phyloP scores from a whole-genome alignment of 2,888 invertebrate species.

The Spatulosminthurus flaviceps region DNA sequence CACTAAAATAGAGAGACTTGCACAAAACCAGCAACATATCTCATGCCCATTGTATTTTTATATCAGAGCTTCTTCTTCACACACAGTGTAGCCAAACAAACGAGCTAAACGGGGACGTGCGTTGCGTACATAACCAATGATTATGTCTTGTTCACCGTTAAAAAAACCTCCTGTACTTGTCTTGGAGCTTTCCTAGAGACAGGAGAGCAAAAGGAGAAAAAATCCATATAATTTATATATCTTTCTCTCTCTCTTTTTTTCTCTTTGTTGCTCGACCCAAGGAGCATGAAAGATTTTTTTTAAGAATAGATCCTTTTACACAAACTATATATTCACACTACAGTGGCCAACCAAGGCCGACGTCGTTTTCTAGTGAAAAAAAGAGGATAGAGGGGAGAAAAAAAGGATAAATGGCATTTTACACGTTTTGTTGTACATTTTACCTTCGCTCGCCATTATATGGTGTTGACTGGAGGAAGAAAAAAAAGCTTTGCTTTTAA shows the following conservation, averaged over 20 bases:
- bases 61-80: slow-evolving; percentile 2
- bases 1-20: too few relatives aligned
- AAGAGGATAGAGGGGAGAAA: not conserved
- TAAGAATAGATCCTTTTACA: not conserved
- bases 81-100: not conserved
- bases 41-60: not conserved
- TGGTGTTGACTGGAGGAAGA: slow-evolving; percentile 12
- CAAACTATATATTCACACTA: too few relatives aligned
- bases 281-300: slow-evolving; percentile 5
- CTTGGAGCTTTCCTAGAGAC: not conserved
- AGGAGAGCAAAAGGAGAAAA: not conserved
- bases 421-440: slow-evolving; percentile 4
- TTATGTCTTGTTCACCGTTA: slow-evolving; percentile 14
- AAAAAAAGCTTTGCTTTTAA: slow-evolving; percentile 4
- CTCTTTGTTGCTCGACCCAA: not conserved
- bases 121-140: slow-evolving; percentile 14
- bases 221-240: slow-evolving; percentile 8
- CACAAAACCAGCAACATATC: not conserved
- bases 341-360: too few relatives aligned
- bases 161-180: slow-evolving; percentile 4
- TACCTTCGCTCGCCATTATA: slow-evolving; percentile 1
- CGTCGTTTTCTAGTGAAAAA: too few relatives aligned
- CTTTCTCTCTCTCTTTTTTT: not conserved
- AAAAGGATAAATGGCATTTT: slow-evolving; percentile 16
- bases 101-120: slow-evolving; percentile 18